Percentiles rank a stretch among this genome's conserved stretches.
Conservation (phyloP, 2,888 invertebrate genomes). For the Folsomia candida region DNA sequence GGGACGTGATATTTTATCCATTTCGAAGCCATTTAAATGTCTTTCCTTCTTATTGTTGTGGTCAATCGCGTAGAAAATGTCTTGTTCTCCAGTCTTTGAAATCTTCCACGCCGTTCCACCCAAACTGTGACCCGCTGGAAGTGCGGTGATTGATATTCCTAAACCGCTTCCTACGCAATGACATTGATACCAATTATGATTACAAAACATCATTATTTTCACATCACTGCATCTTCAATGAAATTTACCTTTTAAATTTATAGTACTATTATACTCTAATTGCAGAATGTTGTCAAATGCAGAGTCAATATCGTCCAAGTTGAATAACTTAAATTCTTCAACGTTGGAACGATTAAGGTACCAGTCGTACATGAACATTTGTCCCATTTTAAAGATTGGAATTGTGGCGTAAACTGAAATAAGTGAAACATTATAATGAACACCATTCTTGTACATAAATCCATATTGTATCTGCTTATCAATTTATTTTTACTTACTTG, state of each 20-base stretch:
- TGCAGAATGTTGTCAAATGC: constrained; percentile 62
- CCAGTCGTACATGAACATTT: constrained; percentile 58
- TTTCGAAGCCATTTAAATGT: constrained; percentile 59
- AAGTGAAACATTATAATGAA: no score
- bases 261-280: constrained; percentile 61
- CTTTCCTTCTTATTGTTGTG: constrained; percentile 65
- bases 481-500: no score
- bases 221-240: not conserved
- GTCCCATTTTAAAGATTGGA: constrained; percentile 65
- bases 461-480: no score
- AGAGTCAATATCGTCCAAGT: constrained; percentile 62
- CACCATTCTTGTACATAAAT: no score
- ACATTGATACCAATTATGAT: not conserved
- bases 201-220: not conserved
- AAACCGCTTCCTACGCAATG: constrained; percentile 57
- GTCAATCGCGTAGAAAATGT: constrained; percentile 63
- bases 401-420: constrained; percentile 62
- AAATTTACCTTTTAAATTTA: constrained; percentile 56
- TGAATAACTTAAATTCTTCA: constrained; percentile 59
- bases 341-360: constrained; percentile 57
- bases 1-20: constrained; percentile 58
- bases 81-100: constrained; percentile 62
- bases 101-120: constrained; percentile 64
- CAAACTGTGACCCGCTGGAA: constrained; percentile 63
- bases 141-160: constrained; percentile 59